Evolutionary conservation across 2,797 vertebrate genomes (phyloP).

Genomic region (Oreortyx pictus): DNA sequence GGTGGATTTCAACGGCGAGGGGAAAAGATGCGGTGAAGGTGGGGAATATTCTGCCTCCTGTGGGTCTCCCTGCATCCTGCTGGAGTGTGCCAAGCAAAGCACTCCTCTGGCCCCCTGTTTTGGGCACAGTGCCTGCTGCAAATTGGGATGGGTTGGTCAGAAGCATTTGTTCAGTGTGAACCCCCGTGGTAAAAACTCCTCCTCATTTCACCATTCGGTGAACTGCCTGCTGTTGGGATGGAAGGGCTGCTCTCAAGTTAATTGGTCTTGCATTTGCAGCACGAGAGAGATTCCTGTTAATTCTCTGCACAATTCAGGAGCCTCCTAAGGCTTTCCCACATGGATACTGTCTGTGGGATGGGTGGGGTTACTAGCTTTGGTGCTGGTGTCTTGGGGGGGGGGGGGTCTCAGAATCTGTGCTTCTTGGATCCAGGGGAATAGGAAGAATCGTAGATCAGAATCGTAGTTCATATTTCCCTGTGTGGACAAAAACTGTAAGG

Average conservation of each 20-base stretch:
- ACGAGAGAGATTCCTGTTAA: constrained; percentile 32
- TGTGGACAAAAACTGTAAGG: background rate
- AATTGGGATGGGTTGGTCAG: background rate
- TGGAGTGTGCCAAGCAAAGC: background rate
- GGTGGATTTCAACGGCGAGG: background rate
- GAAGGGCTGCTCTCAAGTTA: constrained; percentile 56
- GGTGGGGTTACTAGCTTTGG: background rate
- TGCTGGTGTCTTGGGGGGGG: background rate
- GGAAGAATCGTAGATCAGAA: background rate
- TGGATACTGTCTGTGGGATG: constrained; percentile 52
- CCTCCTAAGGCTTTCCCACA: constrained; percentile 24
- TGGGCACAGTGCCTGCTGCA: background rate
- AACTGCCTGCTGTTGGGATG: constrained; percentile 27
- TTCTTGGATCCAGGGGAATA: background rate
- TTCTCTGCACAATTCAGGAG: background rate
- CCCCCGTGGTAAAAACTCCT: constrained; percentile 48
- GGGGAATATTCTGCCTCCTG: background rate
- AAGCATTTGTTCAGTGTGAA: constrained; percentile 14
- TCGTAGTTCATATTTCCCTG: background rate
- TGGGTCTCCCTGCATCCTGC: background rate
- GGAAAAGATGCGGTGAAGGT: background rate
- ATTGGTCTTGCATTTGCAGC: constrained; percentile 40
- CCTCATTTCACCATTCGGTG: background rate
- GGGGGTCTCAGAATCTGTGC: background rate
- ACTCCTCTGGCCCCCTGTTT: background rate